phyloP scores from a whole-genome alignment of 2,888 invertebrate species.

The Melanostoma mellinum region DNA sequence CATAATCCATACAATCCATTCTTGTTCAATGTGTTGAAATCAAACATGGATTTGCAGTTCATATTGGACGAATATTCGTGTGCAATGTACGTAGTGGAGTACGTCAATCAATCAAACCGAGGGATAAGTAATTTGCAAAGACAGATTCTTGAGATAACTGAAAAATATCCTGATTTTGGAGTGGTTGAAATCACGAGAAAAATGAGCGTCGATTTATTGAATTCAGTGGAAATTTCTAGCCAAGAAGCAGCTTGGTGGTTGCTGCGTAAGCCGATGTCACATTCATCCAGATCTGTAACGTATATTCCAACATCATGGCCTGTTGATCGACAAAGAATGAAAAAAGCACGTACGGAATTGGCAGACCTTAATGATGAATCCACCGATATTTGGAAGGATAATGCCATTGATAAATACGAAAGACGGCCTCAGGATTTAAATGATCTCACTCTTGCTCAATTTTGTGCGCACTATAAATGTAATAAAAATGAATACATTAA shows the following conservation, averaged over 20 bases:
- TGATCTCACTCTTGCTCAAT: neutral
- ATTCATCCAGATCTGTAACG: neutral
- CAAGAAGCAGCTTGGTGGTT: conserved; percentile 35
- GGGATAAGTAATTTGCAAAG: conserved; percentile 22
- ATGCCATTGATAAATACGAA: conserved; percentile 11
- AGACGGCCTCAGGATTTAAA: neutral
- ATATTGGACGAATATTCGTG: conserved; percentile 22
- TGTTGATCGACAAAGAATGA: neutral
- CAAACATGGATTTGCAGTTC: conserved; percentile 32
- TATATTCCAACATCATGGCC: conserved; percentile 18
- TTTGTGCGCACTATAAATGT: neutral
- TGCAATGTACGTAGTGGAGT: conserved; percentile 3
- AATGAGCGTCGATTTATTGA: neutral
- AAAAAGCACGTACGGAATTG: neutral
- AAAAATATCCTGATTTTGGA: conserved; percentile 4
- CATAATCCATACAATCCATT: conserved; percentile 31
- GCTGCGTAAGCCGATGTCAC: conserved; percentile 8
- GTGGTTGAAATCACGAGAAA: conserved; percentile 2
- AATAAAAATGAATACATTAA: neutral
- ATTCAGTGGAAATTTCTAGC: neutral
- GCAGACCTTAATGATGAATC: neutral
- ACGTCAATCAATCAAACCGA: conserved; percentile 17
- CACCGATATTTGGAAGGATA: conserved; percentile 24
- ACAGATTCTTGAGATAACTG: neutral
- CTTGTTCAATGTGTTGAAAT: conserved; percentile 3